Evolutionary conservation across 2,113 vertebrate genomes (phyloP), one percentile per base, ranked within the genome.

Genomic region (Suricata suricatta): DNA sequence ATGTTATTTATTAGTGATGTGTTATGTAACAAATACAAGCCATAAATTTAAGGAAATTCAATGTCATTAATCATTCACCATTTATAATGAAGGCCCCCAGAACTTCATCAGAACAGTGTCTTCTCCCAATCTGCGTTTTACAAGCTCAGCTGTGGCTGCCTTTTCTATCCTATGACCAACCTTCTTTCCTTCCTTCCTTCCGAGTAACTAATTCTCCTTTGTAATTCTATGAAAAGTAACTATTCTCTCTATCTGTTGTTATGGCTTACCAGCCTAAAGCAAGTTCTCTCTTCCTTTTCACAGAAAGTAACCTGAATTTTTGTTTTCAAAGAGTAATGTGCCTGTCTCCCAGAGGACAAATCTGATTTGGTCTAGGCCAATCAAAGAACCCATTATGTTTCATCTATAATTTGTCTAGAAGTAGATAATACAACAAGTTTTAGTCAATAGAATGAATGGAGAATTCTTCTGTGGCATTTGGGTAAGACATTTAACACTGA

Each of bases 1-100:
- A 94, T 12, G 1, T 97, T 98, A 95, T 97, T 96, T 98, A 97
- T 98, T 98, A 97, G 96, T 52, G 69, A 96, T 95, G 77, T 92
- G 85, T 96, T 97, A 72, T 92, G 35, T 93, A 97, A 97, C 95
- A 98, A 97, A 94, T 71, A 93, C 83, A 86, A 96, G 31, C 91
- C 97, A 95, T 94, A 96, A 96, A 96, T 97, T 93, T 97, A 95
- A 97, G 93, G 94, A 93, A 98, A 97, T 60, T 86, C 91, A 80
- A 80, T 92, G 79, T 87, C 57, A 76, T 98, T 97, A 97, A 96
- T 98, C 97, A 97, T 80, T 93, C 81, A 79, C 50, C 93, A 57
- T 96, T 97, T 97, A 95, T 83, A 96, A 96, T 47, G 84, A 92
- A 96, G 63, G n/a, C 69, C 88, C 90, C 66, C 35, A 76, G 90